Conservation (phyloP, 2,797 vertebrate species). For the Thaleichthys pacificus region DNA sequence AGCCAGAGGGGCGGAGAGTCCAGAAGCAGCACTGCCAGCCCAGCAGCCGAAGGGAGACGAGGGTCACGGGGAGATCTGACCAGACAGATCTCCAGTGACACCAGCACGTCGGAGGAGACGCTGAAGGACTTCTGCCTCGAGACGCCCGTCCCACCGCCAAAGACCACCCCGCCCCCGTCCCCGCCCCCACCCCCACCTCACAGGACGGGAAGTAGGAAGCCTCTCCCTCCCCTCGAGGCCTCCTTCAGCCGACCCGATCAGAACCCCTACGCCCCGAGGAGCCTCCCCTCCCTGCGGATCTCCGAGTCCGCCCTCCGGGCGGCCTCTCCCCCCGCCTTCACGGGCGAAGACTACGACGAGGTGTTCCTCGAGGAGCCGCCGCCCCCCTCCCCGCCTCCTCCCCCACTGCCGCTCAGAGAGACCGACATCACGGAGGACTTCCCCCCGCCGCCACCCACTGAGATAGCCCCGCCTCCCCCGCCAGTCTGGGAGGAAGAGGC, state of each 20-base stretch:
- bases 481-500: constrained; percentile 14
- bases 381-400: constrained; percentile 25
- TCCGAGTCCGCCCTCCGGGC: constrained; percentile 79
- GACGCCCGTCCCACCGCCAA: constrained; percentile 9
- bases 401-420: constrained; percentile 53
- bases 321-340: constrained; percentile 24
- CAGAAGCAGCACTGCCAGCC: not conserved
- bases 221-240: not conserved
- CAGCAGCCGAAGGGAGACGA: not conserved
- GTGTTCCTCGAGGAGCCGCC: constrained; percentile 18
- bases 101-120: constrained; percentile 46
- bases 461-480: constrained; percentile 16
- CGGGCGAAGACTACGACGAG: constrained; percentile 27
- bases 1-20: not conserved
- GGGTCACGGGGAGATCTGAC: constrained; percentile 11
- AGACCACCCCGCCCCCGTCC: not conserved
- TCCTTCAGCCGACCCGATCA: constrained; percentile 61
- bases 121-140: constrained; percentile 50
- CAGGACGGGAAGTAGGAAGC: not conserved
- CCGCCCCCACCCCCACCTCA: not conserved
- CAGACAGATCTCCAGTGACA: constrained; percentile 48
- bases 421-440: constrained; percentile 56
- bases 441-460: constrained; percentile 43
- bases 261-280: constrained; percentile 27
- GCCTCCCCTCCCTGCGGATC: constrained; percentile 74